phyloP scores from a whole-genome alignment of 2,888 invertebrate species.

The Drosophila melanosoma region DNA sequence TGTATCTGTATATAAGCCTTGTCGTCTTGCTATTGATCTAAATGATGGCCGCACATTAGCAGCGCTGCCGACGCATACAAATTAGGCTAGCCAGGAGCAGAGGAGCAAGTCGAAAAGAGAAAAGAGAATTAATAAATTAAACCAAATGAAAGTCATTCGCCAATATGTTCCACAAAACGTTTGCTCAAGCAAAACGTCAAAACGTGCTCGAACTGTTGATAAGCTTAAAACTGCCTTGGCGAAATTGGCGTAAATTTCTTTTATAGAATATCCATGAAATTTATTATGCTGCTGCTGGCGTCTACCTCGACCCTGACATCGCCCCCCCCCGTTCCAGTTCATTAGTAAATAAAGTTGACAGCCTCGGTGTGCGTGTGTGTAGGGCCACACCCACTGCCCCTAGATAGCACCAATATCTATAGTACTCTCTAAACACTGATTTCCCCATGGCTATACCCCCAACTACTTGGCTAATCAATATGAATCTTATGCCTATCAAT shows the following conservation, averaged over 20 bases:
- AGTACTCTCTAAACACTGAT: constrained; percentile 51
- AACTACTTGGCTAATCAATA: constrained; percentile 70
- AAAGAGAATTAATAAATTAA: constrained; percentile 77
- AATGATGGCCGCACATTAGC: constrained; percentile 77
- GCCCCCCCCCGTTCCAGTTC: constrained; percentile 56
- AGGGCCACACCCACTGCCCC: constrained; percentile 38
- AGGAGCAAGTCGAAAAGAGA: constrained; percentile 22
- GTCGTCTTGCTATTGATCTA: constrained; percentile 69
- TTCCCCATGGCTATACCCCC: constrained; percentile 55
- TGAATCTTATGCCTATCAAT: constrained; percentile 58
- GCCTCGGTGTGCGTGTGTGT: constrained; percentile 45
- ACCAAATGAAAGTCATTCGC: constrained; percentile 57
- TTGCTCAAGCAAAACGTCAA: constrained; percentile 14
- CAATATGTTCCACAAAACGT: constrained; percentile 32
- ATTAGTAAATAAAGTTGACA: constrained; percentile 79
- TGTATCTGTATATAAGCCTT: constrained; percentile 31
- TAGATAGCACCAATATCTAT: constrained; percentile 2
- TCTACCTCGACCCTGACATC: constrained; percentile 21
- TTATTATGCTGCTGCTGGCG: constrained; percentile 16
- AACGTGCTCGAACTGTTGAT: constrained; percentile 27
- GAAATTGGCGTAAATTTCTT: constrained; percentile 32
- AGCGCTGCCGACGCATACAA: constrained; percentile 73
- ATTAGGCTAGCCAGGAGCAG: constrained; percentile 56
- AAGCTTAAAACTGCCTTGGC: neutral
- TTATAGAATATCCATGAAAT: constrained; percentile 27